Evolutionary conservation across 2,888 invertebrate genomes (phyloP), one percentile per base, ranked within the genome.

Genomic region (Polyommatus iphigenia): DNA sequence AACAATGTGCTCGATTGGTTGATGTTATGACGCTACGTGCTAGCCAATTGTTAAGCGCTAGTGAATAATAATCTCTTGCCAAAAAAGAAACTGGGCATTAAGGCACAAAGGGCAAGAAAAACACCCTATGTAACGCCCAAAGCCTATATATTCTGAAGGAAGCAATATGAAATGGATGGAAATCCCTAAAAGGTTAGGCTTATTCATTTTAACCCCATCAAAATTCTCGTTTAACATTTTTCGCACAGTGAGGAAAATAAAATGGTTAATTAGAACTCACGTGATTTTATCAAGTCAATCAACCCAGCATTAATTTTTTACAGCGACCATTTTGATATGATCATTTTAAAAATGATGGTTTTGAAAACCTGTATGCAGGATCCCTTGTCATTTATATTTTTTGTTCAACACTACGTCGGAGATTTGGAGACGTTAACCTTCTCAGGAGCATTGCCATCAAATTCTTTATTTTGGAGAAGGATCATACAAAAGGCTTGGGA

Each of bases 351-450:
- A 59, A 24, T 6, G 29, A 29, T 29, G 67, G 15, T 15, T 6
- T 5, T 6, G 10, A 29, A 67, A 62, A 67, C 29, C 29, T 67
- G 67, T 67, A 29, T 29, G 8, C 29, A 29, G 18, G 15, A 18
- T 29, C 67, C 15, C 67, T 67, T 29, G 29, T 67, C 67, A 67
- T 67, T 59, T 59, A 59, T 59, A 13, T 24, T 62, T 29, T 62
- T 62, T 46, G 62, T 62, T 62, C 7, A 10, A 13, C 24, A 24
- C 62, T 62, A 62, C 24, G 62, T 62, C 24, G 20, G 62, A 62
- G 24, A 10, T 62, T 67, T 32, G 29, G 67, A 67, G 67, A 29
- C 29, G 29, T 67, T 67, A 29, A 67, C 67, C 29, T 67, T 10
- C 2, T 29, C 18, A 67, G 29, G 67, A 29, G 29, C 29, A 67